Evolutionary conservation across 2,113 vertebrate species (phyloP).

Genomic region (Myotis lucifugus): DNA sequence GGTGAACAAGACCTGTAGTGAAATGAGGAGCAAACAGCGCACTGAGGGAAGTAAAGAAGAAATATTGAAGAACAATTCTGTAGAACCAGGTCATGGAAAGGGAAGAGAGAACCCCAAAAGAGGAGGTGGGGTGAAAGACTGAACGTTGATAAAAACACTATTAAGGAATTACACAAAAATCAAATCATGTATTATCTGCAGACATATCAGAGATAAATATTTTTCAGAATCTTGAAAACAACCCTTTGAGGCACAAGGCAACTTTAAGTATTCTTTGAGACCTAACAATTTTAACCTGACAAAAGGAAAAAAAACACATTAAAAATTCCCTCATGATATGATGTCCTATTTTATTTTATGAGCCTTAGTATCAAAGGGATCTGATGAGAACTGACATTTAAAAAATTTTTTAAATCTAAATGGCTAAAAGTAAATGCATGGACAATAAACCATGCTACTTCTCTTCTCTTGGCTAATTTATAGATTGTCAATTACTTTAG

Average conservation of each 20-base stretch:
- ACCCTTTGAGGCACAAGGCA: not conserved
- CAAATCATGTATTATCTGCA: not conserved
- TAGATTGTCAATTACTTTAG: not conserved
- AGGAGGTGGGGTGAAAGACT: not conserved
- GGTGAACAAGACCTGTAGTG: not conserved
- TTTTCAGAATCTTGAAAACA: constrained; percentile 24
- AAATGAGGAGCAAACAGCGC: not conserved
- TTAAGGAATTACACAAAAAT: not conserved
- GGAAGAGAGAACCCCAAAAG: not conserved
- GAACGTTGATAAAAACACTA: not conserved
- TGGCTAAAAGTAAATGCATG: not conserved
- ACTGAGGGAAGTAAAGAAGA: not conserved
- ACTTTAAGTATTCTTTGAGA: constrained; percentile 1
- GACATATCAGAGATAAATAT: not conserved
- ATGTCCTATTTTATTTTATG: constrained; percentile 1
- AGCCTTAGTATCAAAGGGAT: not conserved
- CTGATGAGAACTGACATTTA: constrained; percentile 1
- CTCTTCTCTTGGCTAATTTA: constrained; percentile 14
- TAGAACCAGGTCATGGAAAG: not conserved
- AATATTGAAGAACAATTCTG: not conserved
- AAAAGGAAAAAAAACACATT: constrained; percentile 11
- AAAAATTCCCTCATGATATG: not conserved
- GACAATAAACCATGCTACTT: not conserved
- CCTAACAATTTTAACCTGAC: not conserved
- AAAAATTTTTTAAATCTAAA: not conserved